Evolutionary conservation across 1,140 invertebrate genomes (phyloP).

Genomic region (Rhagoletis pomonella): DNA sequence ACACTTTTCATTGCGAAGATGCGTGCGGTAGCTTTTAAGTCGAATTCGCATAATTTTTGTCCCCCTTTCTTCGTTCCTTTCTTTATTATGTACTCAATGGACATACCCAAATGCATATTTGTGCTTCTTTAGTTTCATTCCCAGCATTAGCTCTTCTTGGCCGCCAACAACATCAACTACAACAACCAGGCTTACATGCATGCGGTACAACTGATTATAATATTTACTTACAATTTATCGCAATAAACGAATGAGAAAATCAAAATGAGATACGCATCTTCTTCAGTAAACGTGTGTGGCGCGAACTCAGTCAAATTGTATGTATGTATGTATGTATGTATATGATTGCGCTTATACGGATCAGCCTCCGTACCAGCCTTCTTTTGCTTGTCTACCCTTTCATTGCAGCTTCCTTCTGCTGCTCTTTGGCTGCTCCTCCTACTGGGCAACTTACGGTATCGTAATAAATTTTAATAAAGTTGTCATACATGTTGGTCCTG

Average conservation of each 20-base stretch:
- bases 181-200: neutral
- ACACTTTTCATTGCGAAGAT: neutral
- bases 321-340: neutral
- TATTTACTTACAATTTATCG: conserved; percentile 49
- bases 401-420: neutral
- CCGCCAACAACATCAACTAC: neutral
- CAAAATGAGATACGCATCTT: conserved; percentile 41
- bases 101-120: neutral
- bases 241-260: conserved; percentile 47
- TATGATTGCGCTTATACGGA: neutral
- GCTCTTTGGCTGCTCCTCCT: neutral
- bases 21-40: neutral
- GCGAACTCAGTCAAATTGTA: neutral
- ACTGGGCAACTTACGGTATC: neutral
- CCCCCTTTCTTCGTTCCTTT: neutral
- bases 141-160: neutral
- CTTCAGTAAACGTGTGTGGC: conserved; percentile 22
- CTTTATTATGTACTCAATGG: neutral
- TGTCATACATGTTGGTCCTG: conserved; percentile 45
- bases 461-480: conserved; percentile 52
- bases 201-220: conserved; percentile 31
- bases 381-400: neutral
- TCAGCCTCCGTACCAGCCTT: neutral
- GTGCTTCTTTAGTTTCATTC: conserved; percentile 17
- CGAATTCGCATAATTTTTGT: neutral